These are phyloP conservation scores for Lymantria dispar DNA, from an alignment of 2,888 invertebrate species.

Conservation along the genomic window DNA sequence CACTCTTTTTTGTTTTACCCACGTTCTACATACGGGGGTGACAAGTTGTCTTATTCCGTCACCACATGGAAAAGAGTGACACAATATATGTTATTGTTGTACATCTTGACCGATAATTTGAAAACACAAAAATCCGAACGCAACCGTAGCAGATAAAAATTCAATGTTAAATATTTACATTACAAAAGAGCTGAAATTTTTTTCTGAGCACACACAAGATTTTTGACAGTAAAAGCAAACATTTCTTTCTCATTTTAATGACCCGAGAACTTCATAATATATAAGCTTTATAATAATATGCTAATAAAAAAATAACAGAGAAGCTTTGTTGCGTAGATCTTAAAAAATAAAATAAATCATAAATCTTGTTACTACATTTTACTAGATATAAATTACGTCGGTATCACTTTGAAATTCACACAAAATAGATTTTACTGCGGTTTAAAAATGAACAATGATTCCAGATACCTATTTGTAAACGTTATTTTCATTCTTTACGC, in stretches of 20 bases:
- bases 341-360: neutral
- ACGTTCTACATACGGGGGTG: too few species aligned
- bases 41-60: too few species aligned
- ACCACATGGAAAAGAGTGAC: too few species aligned
- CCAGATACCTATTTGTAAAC: constrained; percentile 13
- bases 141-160: neutral
- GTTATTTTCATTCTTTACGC: constrained; percentile 5
- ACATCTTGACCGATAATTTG: neutral
- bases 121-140: neutral
- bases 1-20: too few species aligned
- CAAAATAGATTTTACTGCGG: constrained; percentile 4
- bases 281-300: neutral
- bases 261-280: neutral
- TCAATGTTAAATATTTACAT: neutral
- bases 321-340: neutral
- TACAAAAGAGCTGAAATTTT: neutral
- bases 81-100: neutral
- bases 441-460: constrained; percentile 7
- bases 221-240: neutral
- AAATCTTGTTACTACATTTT: neutral
- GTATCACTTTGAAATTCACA: constrained; percentile 6
- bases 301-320: neutral
- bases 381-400: constrained; percentile 1
- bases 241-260: neutral
- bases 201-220: neutral